Conservation (phyloP, 1,140 invertebrate species). For the Drosophila kikkawai region DNA sequence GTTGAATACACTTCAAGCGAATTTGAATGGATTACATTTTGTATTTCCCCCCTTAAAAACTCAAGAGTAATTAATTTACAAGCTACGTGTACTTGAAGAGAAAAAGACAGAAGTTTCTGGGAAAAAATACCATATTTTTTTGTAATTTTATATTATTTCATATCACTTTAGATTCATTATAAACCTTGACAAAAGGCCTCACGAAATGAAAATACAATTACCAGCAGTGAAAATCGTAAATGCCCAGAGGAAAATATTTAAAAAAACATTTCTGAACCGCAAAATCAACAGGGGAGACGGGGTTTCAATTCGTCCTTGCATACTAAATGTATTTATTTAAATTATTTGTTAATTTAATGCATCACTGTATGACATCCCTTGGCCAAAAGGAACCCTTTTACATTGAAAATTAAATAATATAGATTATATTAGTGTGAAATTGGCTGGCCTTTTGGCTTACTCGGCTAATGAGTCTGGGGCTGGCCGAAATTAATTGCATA, state of each 20-base stretch:
- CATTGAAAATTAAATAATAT: slow-evolving; percentile 13
- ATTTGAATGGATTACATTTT: slow-evolving; percentile 8
- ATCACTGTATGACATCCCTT: not conserved
- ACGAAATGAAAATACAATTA: slow-evolving; percentile 4
- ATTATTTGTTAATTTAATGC: slow-evolving; percentile 15
- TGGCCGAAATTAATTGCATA: slow-evolving; percentile 61
- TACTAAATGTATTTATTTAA: not conserved
- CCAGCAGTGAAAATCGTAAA: slow-evolving; percentile 8
- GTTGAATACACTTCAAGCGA: slow-evolving; percentile 22
- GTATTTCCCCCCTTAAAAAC: not conserved
- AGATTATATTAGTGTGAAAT: slow-evolving; percentile 29
- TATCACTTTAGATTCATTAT: not conserved
- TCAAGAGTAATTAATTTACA: not conserved
- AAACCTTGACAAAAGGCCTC: not conserved
- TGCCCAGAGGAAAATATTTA: slow-evolving; percentile 21
- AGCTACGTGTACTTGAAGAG: too few species aligned
- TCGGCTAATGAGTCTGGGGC: slow-evolving; percentile 34
- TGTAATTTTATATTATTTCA: not conserved
- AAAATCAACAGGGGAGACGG: slow-evolving; percentile 5
- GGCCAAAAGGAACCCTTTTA: too few species aligned
- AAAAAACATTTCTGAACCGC: slow-evolving; percentile 22
- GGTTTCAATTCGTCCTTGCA: not conserved
- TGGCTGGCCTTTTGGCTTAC: slow-evolving; percentile 28
- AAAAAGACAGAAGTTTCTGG: not conserved
- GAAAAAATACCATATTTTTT: not conserved